Base-by-base conservation (phyloP, 2,797 vertebrate genomes). In the Sphaeramia orbicularis region DNA sequence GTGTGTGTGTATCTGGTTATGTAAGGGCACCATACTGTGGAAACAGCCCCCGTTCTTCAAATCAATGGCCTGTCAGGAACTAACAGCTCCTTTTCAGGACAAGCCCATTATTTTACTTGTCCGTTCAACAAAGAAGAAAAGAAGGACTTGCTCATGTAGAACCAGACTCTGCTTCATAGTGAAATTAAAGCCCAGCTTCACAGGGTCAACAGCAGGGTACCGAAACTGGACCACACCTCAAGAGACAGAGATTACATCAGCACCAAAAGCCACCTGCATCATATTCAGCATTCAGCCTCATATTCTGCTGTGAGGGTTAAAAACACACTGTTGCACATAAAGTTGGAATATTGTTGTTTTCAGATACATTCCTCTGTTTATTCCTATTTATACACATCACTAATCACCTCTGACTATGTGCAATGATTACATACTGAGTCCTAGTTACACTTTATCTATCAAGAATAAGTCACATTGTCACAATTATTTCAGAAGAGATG, bases 51-150 rank as follows among this genome's bases (percentile, higher is more conserved):
- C 63, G 66, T 80, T 83, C 66, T 72, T 59, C 51, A 27, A 56
- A 91, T 90, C 84, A 78, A 78, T 80, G 76, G 45, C 66, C 74
- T 83, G 84, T 86, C 83, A 84, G 83, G 53, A 86, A 58, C 71
- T 70, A 83, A 86, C 76, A 53, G 79, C 76, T 86, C 83, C 76
- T 76, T 80, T 75, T 74, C 80, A 76, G 61, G 74, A 73, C 71
- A 72, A 83, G 75, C 64, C 86, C 76, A 72, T 89, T 81, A 90
- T 91, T 87, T 83, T 65, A 68, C 74, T 83, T 72, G 78, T 87
- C 76, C 65, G 59, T 62, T 89, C 58, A 72, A 74, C 57, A 18
- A 75, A 60, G 59, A 75, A 63, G 66, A 77, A 69, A 68, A 78
- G 57, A 75, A 69, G 72, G 58, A 55, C 21, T 66, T 45, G 21